Conservation (phyloP, 2,888 invertebrate genomes). For the Sycophila texana region DNA sequence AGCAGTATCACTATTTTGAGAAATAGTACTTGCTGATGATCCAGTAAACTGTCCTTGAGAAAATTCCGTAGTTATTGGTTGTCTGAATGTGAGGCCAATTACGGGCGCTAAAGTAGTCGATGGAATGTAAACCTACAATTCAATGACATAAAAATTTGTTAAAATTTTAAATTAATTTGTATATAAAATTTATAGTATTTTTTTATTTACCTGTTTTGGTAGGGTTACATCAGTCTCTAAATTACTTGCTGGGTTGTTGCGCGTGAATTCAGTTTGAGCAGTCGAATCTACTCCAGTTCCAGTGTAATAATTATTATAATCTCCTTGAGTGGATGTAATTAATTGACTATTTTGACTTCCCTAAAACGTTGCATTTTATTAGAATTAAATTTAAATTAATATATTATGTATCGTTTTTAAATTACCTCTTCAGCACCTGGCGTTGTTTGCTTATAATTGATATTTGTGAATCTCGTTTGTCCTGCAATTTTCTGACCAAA, state of each 20-base stretch:
- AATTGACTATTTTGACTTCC: slow-evolving; percentile 38
- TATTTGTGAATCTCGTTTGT: slow-evolving; percentile 38
- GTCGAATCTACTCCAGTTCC: slow-evolving; percentile 3
- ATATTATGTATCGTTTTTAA: neutral
- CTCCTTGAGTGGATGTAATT: slow-evolving; percentile 30
- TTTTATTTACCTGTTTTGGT: slow-evolving; percentile 38
- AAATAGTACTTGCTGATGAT: neutral
- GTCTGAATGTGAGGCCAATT: slow-evolving; percentile 62
- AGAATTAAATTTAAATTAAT: neutral
- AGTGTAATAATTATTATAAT: slow-evolving; percentile 25
- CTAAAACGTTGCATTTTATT: slow-evolving; percentile 41
- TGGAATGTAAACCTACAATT: slow-evolving; percentile 58
- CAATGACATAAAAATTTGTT: slow-evolving; percentile 16
- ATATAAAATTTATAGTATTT: neutral
- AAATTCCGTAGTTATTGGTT: slow-evolving; percentile 61
- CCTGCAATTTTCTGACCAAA: slow-evolving; percentile 62
- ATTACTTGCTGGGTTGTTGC: slow-evolving; percentile 6
- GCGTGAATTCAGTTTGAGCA: slow-evolving; percentile 1
- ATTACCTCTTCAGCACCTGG: slow-evolving; percentile 24
- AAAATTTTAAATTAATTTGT: neutral
- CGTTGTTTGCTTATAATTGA: slow-evolving; percentile 40
- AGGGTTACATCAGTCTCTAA: slow-evolving; percentile 23
- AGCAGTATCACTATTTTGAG: slow-evolving; percentile 23
- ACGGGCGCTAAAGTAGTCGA: slow-evolving; percentile 61
- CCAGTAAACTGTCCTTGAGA: slow-evolving; percentile 10